Evolutionary conservation across 2,797 vertebrate genomes (phyloP), one percentile per base, ranked within the genome.

Genomic region (Lacerta viridis): DNA sequence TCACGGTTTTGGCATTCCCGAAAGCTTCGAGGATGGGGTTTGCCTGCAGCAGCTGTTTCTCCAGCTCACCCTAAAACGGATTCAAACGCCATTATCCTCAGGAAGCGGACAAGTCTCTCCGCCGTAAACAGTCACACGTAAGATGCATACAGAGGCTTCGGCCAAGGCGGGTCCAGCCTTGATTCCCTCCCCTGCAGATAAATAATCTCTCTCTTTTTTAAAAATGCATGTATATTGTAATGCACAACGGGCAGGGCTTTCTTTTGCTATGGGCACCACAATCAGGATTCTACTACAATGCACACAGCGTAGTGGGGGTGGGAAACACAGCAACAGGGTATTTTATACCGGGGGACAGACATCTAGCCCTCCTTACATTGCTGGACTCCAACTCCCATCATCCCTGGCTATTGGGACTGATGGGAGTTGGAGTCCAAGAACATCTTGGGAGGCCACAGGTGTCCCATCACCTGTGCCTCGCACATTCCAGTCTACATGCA

Each of bases 21-120:
- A 99, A 99, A 89, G 99, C 99, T 96, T 99, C 99, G 92, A 99
- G 97, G 91, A 99, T 99, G 69, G 99, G 99, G 87, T 99, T 99
- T 91, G 99, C 98, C 97, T 99, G 99, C 83, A 99, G 97, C 90
- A 99, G 98, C 94, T 99, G 98, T 94, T 99, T 99, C 97, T 99
- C 99, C 92, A 99, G 97, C 98, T 99, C 99, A 81, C 99, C 99
- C 99, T 99, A 95, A 94, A 98, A 98, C 94, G 93, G 87, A 97
- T 92, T 81, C 88, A 93, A 77, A 94, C 9, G 68, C 23, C 90
- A 91, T 97, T 95, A 96, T 83, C 78, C n/a, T 13, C 64, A 91
- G 87, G 88, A 84, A 43, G 75, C 79, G 46, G 1, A 2, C 41
- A 2, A 15, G 79, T 77, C 33, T 39, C 1, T 87, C 78, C 11